These are phyloP conservation scores for Himalopsyche tibetana DNA, from an alignment of 2,888 invertebrate genomes.

Conservation along the genomic window DNA sequence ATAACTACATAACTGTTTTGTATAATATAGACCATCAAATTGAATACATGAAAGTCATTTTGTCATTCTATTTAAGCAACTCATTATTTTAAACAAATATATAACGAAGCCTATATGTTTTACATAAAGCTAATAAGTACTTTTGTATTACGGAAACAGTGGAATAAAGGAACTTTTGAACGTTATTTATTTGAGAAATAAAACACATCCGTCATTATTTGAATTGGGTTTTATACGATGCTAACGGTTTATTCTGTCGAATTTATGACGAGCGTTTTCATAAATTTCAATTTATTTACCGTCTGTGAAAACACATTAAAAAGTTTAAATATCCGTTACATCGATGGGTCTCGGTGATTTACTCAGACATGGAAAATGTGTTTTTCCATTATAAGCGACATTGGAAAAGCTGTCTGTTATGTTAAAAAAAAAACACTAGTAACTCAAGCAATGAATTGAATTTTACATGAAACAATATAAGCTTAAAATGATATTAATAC, in stretches of 20 bases:
- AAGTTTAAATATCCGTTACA: constrained; percentile 8
- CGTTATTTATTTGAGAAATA: constrained; percentile 1
- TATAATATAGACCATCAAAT: too few relatives aligned
- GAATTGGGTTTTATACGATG: background rate
- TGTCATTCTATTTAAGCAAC: too few relatives aligned
- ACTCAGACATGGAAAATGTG: constrained; percentile 15
- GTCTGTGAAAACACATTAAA: constrained; percentile 32
- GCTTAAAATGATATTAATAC: too few relatives aligned
- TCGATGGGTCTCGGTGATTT: constrained; percentile 1
- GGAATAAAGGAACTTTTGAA: background rate
- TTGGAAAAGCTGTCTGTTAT: background rate
- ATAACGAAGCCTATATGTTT: too few relatives aligned
- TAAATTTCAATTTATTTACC: constrained; percentile 43
- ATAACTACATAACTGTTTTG: too few relatives aligned
- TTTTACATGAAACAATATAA: too few relatives aligned
- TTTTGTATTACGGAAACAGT: background rate
- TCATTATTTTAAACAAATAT: too few relatives aligned
- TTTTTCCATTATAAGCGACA: constrained; percentile 19
- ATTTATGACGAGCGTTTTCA: constrained; percentile 37
- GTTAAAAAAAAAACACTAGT: background rate
- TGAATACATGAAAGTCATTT: too few relatives aligned
- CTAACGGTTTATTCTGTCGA: constrained; percentile 21
- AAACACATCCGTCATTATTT: constrained; percentile 1
- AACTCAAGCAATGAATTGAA: background rate
- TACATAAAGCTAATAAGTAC: background rate